phyloP scores from a whole-genome alignment of 1,140 invertebrate species.

The Drosophila kurseongensis region DNA sequence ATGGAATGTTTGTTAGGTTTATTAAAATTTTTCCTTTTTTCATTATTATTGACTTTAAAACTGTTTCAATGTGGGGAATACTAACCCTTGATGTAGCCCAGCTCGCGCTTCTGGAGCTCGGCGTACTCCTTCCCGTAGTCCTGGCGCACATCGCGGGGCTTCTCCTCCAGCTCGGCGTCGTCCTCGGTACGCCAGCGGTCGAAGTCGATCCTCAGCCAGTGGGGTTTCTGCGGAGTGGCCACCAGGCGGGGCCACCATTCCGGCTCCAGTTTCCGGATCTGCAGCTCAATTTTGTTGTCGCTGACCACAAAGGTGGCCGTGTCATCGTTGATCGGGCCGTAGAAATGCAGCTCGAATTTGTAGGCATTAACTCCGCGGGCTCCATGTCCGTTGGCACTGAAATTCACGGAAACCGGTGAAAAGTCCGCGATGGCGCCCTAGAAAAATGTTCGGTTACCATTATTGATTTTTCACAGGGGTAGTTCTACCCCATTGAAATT shows the following conservation, averaged over 20 bases:
- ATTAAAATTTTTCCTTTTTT: no score
- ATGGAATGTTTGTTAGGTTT: not conserved
- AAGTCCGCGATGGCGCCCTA: slow-evolving; percentile 84
- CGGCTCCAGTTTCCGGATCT: slow-evolving; percentile 88
- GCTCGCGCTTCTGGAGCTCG: slow-evolving; percentile 91
- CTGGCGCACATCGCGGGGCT: slow-evolving; percentile 88
- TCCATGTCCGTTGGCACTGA: slow-evolving; percentile 88
- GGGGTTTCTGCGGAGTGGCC: slow-evolving; percentile 91
- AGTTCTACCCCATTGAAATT: not conserved
- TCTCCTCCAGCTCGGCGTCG: slow-evolving; percentile 87
- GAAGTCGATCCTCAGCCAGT: slow-evolving; percentile 97
- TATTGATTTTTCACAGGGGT: slow-evolving; percentile 66
- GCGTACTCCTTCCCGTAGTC: slow-evolving; percentile 93
- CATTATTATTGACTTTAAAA: no score
- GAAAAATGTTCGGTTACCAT: slow-evolving; percentile 6
- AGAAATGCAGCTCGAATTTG: slow-evolving; percentile 90
- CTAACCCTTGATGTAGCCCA: slow-evolving; percentile 91
- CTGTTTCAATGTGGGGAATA: not conserved
- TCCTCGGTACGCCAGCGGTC: slow-evolving; percentile 92
- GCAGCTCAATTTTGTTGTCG: slow-evolving; percentile 91
- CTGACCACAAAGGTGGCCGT: slow-evolving; percentile 86
- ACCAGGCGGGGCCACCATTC: slow-evolving; percentile 94
- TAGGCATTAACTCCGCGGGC: slow-evolving; percentile 90
- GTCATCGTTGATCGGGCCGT: slow-evolving; percentile 88
- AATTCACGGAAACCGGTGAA: slow-evolving; percentile 87